Evolutionary conservation across 2,888 invertebrate genomes (phyloP).

Genomic region (Zeuzera pyrina): DNA sequence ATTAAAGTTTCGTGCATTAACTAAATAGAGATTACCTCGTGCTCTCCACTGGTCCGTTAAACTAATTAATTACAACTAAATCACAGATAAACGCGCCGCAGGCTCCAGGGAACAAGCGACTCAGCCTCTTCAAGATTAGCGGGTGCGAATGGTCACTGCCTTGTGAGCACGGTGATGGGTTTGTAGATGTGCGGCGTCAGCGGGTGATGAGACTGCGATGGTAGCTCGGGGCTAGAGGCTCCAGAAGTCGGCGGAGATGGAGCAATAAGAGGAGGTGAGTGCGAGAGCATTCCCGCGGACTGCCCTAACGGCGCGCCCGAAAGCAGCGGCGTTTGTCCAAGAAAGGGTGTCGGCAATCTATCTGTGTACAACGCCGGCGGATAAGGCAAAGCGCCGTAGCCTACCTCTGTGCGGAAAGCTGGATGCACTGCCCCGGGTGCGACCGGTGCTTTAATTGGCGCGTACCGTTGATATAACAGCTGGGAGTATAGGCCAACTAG

Average conservation of each 20-base stretch:
- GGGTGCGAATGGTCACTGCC: conserved; percentile 43
- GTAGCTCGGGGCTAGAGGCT: conserved; percentile 54
- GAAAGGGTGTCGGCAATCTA: conserved; percentile 40
- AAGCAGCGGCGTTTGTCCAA: conserved; percentile 39
- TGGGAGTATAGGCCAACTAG: conserved; percentile 74
- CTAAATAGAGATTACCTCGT: conserved; percentile 33
- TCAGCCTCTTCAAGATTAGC: conserved; percentile 26
- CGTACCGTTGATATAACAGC: conserved; percentile 79
- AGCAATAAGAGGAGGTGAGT: conserved; percentile 50
- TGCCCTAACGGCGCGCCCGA: conserved; percentile 37
- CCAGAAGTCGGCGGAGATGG: conserved; percentile 52
- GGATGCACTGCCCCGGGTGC: conserved; percentile 70
- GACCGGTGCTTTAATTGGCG: conserved; percentile 69
- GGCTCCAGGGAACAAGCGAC: not conserved
- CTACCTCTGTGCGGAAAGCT: conserved; percentile 55
- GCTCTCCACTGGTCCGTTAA: conserved; percentile 37
- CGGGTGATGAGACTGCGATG: conserved; percentile 49
- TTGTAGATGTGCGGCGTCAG: conserved; percentile 66
- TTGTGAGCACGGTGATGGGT: conserved; percentile 71
- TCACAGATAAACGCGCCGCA: conserved; percentile 42
- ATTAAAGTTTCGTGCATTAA: conserved; percentile 8
- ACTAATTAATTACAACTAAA: conserved; percentile 45
- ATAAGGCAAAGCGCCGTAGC: conserved; percentile 55
- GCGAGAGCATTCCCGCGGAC: conserved; percentile 41
- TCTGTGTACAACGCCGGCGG: conserved; percentile 47